Percentiles rank a stretch among this genome's conserved stretches.
Evolutionary conservation across 2,113 vertebrate genomes (phyloP).

Genomic region (Xyliphius kryptos): DNA sequence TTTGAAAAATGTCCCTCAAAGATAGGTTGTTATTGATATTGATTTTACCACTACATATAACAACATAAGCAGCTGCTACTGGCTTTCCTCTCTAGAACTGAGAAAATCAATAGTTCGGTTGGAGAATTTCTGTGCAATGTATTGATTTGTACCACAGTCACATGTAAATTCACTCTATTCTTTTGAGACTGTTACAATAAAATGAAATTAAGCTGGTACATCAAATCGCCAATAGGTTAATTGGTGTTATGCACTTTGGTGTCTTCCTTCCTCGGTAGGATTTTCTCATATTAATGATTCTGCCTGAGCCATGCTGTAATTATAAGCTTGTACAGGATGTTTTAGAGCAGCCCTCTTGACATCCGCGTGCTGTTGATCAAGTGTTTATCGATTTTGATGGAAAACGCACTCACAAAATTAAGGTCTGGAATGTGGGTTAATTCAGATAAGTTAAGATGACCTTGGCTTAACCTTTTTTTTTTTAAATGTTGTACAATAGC

Average conservation of each 20-base stretch:
- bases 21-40: slow-evolving; percentile 32
- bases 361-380: slow-evolving; percentile 20
- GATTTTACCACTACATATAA: slow-evolving; percentile 28
- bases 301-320: background rate
- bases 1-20: slow-evolving; percentile 35
- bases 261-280: no score
- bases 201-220: slow-evolving; percentile 26
- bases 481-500: slow-evolving; percentile 29
- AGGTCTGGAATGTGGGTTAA: slow-evolving; percentile 11
- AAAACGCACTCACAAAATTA: slow-evolving; percentile 33
- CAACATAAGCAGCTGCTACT: slow-evolving; percentile 25
- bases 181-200: slow-evolving; percentile 22
- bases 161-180: background rate
- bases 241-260: no score
- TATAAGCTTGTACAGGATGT: slow-evolving; percentile 3
- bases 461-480: slow-evolving; percentile 29
- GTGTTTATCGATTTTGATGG: slow-evolving; percentile 27
- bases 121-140: slow-evolving; percentile 34
- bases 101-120: slow-evolving; percentile 30
- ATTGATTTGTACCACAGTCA: slow-evolving; percentile 13
- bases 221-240: no score
- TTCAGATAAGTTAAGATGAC: slow-evolving; percentile 39
- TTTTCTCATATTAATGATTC: no score
- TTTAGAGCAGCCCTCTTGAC: slow-evolving; percentile 4
- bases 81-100: no score